Base-by-base conservation (phyloP, 2,888 invertebrate species). In the Ametastegia equiseti region DNA sequence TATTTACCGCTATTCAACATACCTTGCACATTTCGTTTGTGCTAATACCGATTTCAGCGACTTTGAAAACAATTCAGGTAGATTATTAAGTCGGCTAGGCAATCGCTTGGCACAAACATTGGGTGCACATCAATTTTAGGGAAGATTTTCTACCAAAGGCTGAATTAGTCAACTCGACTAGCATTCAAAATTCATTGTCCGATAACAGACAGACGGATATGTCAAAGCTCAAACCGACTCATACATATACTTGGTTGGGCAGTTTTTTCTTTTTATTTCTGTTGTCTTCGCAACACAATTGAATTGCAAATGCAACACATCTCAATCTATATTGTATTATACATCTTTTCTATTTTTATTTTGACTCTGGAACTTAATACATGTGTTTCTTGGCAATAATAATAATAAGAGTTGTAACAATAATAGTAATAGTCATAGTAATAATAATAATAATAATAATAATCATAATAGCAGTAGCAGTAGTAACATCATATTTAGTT, bases 111-210 rank as follows among this genome's bases (percentile, higher is more conserved):
- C 33, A 75, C 73, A 75, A 75, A 71, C 50, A 54, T 13, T 45
- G 9, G 19, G 50, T 54, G 73, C 54, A 75, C 75, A 75, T 75
- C 75, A 54, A 75, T 54, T 50, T 54, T 23, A 36, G n/a, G 75
- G 54, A 54, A 75, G 50, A 75, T 75, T 54, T 33, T 30, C 50
- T 54, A 75, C 75, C 19, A 75, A 30, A 54, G 54, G 75, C 36
- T 75, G 11, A 13, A 27, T 75, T 50, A 75, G 19, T 54, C 50
- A 54, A 54, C 75, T n/a, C 27, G 50, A 75, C n/a, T 30, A 54
- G 50, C 2, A 33, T 36, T 33, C 50, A 36, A 54, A 33, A 54
- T 33, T 75, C 36, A 9, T 75, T 45, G 54, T 27, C 13, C 13
- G n/a, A 54, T 75, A 75, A 54, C n/a, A 75, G 19, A 75, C 6